phyloP scores from a whole-genome alignment of 1,140 invertebrate species.

The Pseudachorutes palmiensis region DNA sequence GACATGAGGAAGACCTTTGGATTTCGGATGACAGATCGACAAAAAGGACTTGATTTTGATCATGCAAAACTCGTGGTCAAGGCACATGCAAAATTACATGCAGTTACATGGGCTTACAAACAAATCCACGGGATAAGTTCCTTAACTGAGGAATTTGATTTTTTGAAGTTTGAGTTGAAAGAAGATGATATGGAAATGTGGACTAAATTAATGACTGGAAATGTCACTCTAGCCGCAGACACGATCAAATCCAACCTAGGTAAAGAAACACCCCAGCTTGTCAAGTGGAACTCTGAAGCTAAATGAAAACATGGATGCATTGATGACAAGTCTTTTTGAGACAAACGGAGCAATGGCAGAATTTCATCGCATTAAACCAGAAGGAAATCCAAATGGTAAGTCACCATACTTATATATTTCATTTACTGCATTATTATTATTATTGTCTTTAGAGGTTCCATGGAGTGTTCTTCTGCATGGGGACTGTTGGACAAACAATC shows the following conservation, averaged over 20 bases:
- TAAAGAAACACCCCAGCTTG: neutral
- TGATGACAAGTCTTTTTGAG: neutral
- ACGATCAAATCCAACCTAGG: neutral
- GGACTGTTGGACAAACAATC: conserved; percentile 44
- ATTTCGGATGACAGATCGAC: neutral
- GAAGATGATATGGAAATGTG: neutral
- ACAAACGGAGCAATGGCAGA: neutral
- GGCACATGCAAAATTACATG: conserved; percentile 9
- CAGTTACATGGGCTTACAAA: conserved; percentile 13
- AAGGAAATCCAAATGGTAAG: neutral
- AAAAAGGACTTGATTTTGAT: neutral
- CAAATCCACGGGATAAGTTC: neutral
- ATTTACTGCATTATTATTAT: neutral
- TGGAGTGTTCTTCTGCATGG: conserved; percentile 51
- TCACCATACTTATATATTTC: neutral
- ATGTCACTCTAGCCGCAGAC: neutral
- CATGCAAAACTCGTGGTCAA: neutral
- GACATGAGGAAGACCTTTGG: conserved; percentile 2
- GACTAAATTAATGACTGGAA: neutral
- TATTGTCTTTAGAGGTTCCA: conserved; percentile 2
- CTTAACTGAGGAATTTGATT: neutral
- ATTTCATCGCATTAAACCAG: neutral
- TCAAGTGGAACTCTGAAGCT: neutral
- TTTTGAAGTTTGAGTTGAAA: neutral
- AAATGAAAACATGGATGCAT: neutral